Evolutionary conservation across 1,140 invertebrate genomes (phyloP).

Genomic region (Drosophila rhopaloa): DNA sequence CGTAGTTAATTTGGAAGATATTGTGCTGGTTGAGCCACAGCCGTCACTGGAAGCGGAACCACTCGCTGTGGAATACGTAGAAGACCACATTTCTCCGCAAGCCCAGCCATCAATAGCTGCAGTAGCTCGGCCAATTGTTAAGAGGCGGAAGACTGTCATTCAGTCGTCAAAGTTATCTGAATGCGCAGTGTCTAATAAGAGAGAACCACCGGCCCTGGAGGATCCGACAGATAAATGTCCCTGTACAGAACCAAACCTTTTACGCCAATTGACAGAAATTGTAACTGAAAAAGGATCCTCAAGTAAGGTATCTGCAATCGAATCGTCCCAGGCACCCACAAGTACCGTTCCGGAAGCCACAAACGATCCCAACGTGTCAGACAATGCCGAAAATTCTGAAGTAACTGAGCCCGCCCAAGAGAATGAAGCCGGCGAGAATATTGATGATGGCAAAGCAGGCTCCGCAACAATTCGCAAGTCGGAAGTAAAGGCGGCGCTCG

Average conservation of each 20-base stretch:
- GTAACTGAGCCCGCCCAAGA: background rate
- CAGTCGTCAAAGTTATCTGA: constrained; percentile 30
- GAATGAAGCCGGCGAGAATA: constrained; percentile 5
- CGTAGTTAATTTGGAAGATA: constrained; percentile 66
- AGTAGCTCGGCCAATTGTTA: constrained; percentile 64
- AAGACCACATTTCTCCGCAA: constrained; percentile 20
- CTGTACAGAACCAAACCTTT: background rate
- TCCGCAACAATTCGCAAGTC: constrained; percentile 39
- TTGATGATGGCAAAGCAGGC: constrained; percentile 4
- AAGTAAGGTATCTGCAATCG: constrained; percentile 1
- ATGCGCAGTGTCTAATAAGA: background rate
- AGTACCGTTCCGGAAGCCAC: constrained; percentile 57
- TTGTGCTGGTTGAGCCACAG: constrained; percentile 73
- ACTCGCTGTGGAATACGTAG: background rate
- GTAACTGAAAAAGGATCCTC: background rate
- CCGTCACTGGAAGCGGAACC: constrained; percentile 23
- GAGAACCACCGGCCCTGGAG: background rate
- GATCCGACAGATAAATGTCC: constrained; percentile 5
- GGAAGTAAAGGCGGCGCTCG: constrained; percentile 64
- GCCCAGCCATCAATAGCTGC: constrained; percentile 6
- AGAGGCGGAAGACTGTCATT: constrained; percentile 64
- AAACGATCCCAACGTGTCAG: background rate
- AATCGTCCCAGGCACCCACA: constrained; percentile 54
- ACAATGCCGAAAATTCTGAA: constrained; percentile 5
- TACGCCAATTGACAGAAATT: background rate